phyloP scores from a whole-genome alignment of 2,888 invertebrate genomes.

The Drosophila formosana region DNA sequence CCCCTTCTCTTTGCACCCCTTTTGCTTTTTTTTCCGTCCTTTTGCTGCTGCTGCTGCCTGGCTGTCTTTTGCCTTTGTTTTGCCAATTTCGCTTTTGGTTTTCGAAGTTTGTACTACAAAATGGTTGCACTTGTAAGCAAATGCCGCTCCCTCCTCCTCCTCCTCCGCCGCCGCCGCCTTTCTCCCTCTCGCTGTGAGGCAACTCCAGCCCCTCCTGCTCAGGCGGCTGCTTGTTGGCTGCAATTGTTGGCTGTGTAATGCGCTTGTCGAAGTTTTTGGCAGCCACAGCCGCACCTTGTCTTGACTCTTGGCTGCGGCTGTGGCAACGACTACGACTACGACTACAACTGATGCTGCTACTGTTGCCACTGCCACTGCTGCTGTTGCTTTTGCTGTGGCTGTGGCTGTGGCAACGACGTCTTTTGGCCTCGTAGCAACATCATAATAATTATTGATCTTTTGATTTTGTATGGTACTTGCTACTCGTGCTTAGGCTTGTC shows the following conservation, averaged over 20 bases:
- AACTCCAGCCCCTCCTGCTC: not conserved
- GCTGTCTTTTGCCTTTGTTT: conserved; percentile 66
- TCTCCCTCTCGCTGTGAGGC: not conserved
- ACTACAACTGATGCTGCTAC: conserved; percentile 5
- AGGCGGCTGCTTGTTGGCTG: conserved; percentile 36
- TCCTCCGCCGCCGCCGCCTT: not conserved
- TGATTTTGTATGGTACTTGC: conserved; percentile 67
- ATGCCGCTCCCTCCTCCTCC: conserved; percentile 34
- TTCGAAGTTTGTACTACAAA: conserved; percentile 82
- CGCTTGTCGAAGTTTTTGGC: conserved; percentile 78
- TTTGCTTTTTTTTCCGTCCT: conserved; percentile 6
- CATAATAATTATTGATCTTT: conserved; percentile 83
- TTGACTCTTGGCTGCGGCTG: conserved; percentile 71
- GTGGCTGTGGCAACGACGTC: conserved; percentile 51
- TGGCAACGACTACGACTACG: conserved; percentile 7
- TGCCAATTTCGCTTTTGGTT: conserved; percentile 80
- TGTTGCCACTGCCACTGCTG: no score
- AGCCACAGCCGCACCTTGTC: conserved; percentile 68
- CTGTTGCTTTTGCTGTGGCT: conserved; percentile 29
- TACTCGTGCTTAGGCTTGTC: conserved; percentile 26
- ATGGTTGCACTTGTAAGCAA: conserved; percentile 83
- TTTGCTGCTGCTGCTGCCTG: conserved; percentile 14
- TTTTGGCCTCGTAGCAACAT: conserved; percentile 59
- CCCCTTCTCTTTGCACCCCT: conserved; percentile 1
- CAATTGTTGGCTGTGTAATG: conserved; percentile 77